These are phyloP conservation scores for Calidris pygmaea DNA, from an alignment of 2,113 vertebrate species.

Conservation along the genomic window DNA sequence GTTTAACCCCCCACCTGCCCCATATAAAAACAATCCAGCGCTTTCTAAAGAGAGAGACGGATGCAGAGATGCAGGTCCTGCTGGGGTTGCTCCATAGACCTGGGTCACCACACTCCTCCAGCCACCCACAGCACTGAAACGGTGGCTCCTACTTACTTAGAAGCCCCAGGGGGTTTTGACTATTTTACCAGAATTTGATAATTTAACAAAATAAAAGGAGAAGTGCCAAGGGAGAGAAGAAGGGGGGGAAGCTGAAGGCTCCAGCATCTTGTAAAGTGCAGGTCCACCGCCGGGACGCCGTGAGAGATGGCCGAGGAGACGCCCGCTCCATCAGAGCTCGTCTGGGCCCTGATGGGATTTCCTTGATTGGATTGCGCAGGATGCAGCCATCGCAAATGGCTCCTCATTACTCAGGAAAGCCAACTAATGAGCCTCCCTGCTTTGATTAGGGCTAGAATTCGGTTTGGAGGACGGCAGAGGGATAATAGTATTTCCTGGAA, in stretches of 20 bases:
- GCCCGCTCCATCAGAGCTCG: not conserved
- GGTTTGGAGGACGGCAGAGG: constrained; percentile 55
- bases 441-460: constrained; percentile 50
- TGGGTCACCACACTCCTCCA: not conserved
- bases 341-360: constrained; percentile 54
- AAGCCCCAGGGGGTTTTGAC: not conserved
- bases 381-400: constrained; percentile 66
- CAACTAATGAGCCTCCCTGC: constrained; percentile 63
- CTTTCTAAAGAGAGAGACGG: not conserved
- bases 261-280: not conserved
- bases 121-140: not conserved
- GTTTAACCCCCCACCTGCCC: not conserved
- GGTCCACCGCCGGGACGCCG: not conserved
- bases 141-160: accelerated
- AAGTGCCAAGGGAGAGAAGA: not conserved
- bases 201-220: not conserved
- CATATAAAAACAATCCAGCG: not conserved
- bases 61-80: not conserved
- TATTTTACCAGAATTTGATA: not conserved
- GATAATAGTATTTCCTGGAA: constrained; percentile 66
- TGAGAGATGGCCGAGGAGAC: not conserved
- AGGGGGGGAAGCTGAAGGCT: not conserved
- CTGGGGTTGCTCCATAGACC: not conserved
- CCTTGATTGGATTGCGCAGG: constrained; percentile 70
- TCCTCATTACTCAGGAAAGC: constrained; percentile 44